phyloP scores from a whole-genome alignment of 1,140 invertebrate species.

The Drosophila trapezifrons region DNA sequence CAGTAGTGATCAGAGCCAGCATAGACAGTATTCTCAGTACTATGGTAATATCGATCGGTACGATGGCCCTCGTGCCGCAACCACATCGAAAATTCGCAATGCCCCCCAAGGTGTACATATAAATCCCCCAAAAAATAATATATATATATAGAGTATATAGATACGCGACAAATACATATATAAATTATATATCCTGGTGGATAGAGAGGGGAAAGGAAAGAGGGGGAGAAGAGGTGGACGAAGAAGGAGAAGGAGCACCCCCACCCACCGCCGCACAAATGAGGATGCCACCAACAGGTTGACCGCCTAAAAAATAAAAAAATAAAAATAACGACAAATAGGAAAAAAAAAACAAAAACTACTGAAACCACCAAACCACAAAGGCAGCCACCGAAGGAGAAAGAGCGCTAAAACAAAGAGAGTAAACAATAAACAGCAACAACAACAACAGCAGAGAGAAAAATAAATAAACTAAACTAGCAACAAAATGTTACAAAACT shows the following conservation, averaged over 20 bases:
- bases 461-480: constrained; percentile 8
- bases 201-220: constrained; percentile 1
- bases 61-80: constrained; percentile 66
- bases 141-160: background rate
- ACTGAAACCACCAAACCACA: constrained; percentile 46
- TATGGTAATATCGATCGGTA: constrained; percentile 50
- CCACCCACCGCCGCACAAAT: constrained; percentile 47
- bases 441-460: constrained; percentile 4
- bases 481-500: constrained; percentile 78
- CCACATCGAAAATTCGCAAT: constrained; percentile 40
- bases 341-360: constrained; percentile 25
- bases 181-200: background rate
- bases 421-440: constrained; percentile 5
- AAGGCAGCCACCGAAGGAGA: constrained; percentile 29
- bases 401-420: constrained; percentile 23
- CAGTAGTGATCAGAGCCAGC: background rate
- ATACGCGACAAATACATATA: background rate
- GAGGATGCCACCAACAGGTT: constrained; percentile 42
- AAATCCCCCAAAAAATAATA: constrained; percentile 4
- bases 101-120: constrained; percentile 34
- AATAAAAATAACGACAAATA: constrained; percentile 25
- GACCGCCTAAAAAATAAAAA: constrained; percentile 25
- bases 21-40: constrained; percentile 5
- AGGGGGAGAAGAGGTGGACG: constrained; percentile 7
- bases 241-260: constrained; percentile 2